phyloP scores from a whole-genome alignment of 2,113 vertebrate genomes.

The Atlantisia rogersi region DNA sequence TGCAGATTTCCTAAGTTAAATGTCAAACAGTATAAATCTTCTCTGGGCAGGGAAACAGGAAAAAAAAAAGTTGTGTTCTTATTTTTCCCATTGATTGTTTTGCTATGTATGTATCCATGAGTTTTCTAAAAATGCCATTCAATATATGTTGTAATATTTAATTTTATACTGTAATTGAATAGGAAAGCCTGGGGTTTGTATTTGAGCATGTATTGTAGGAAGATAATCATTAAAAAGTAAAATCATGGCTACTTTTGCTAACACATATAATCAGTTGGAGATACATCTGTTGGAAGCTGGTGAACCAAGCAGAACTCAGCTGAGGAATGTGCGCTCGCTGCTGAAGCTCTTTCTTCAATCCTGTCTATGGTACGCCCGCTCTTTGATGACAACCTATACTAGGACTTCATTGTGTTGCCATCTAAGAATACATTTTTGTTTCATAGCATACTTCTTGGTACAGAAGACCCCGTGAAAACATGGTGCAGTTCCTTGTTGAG shows the following conservation, averaged over 20 bases:
- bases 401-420: not conserved
- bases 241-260: not conserved
- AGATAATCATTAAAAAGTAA: not conserved
- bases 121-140: not conserved
- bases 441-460: not conserved
- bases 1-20: not conserved
- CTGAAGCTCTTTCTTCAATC: not conserved
- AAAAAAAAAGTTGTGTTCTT: not conserved
- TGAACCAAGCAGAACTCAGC: not conserved
- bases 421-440: not conserved
- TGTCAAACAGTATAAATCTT: not conserved
- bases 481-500: not conserved
- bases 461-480: not conserved
- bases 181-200: not conserved
- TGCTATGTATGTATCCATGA: not conserved
- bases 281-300: not conserved
- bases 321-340: not conserved
- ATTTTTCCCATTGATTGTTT: not conserved
- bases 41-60: not conserved
- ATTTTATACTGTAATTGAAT: not conserved
- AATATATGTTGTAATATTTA: not conserved
- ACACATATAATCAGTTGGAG: not conserved
- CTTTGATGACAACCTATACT: not conserved
- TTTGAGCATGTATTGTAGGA: not conserved
- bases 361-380: fast-evolving